A percentile compares a stretch with the other conserved stretches of the same genome.
These are phyloP conservation scores for Callyntrura sp. DNA, from an alignment of 2,888 invertebrate species.

Conservation along the genomic window DNA sequence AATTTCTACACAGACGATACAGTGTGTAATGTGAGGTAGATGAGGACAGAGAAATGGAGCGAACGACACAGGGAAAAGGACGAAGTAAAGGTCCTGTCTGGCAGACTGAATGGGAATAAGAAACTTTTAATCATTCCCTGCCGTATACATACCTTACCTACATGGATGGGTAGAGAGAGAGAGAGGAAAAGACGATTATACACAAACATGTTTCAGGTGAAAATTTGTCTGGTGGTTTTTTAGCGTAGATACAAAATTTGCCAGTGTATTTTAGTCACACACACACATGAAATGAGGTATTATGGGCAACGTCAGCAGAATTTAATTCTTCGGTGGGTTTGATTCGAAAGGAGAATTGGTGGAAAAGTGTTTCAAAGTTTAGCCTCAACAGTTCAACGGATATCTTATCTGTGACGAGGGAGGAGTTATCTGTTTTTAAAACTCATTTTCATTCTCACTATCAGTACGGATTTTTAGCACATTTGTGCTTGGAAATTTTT, in stretches of 20 bases:
- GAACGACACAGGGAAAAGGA: constrained; percentile 53
- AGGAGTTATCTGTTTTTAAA: background rate
- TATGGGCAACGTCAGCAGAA: background rate
- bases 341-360: too few relatives aligned
- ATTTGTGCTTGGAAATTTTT: too few relatives aligned
- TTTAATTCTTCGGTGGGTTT: too few relatives aligned
- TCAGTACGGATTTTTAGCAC: too few relatives aligned
- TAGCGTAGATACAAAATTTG: constrained; percentile 52
- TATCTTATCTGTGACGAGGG: too few relatives aligned
- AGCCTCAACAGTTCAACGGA: background rate
- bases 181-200: background rate
- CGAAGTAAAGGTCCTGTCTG: constrained; percentile 69
- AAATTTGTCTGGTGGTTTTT: background rate
- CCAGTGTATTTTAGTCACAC: constrained; percentile 44
- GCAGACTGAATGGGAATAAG: constrained; percentile 64
- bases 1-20: constrained; percentile 12
- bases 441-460: background rate
- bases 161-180: too few relatives aligned
- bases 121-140: constrained; percentile 47
- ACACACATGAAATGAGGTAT: background rate
- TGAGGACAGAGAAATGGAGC: constrained; percentile 69
- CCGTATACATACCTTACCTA: constrained; percentile 5
- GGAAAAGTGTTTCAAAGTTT: background rate
- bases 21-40: constrained; percentile 13
- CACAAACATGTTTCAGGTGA: constrained; percentile 42